Evolutionary conservation across 2,113 vertebrate species (phyloP).

Genomic region (Siphamia tubifer): DNA sequence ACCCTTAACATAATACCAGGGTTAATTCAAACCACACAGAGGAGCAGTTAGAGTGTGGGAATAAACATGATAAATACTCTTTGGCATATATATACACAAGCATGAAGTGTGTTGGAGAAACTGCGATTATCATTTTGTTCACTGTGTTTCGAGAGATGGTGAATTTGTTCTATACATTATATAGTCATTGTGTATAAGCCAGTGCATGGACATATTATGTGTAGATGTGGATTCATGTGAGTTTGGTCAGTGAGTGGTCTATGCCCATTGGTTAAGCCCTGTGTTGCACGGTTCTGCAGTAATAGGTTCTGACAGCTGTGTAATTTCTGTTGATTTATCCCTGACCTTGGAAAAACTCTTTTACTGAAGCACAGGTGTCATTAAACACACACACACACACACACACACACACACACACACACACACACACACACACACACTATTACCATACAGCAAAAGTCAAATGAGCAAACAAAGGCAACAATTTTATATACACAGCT

Average conservation of each 20-base stretch:
- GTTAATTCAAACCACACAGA: neutral
- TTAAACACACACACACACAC: slow-evolving; percentile 11
- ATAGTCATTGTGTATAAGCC: neutral
- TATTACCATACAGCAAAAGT: neutral
- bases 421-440: neutral
- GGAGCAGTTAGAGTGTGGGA: neutral
- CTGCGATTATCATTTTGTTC: too few relatives aligned
- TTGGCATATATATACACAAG: neutral
- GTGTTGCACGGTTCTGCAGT: slow-evolving; percentile 58
- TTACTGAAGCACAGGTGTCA: slow-evolving; percentile 56
- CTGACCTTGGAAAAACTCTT: slow-evolving; percentile 70
- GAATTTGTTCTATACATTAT: neutral
- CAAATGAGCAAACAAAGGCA: neutral
- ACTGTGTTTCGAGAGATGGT: neutral
- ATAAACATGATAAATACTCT: neutral
- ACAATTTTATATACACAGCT: neutral
- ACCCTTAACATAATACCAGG: too few relatives aligned
- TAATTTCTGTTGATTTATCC: slow-evolving; percentile 78
- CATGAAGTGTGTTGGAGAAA: neutral
- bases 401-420: neutral
- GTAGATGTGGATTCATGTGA: slow-evolving; percentile 9
- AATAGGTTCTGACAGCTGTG: slow-evolving; percentile 80
- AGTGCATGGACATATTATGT: neutral
- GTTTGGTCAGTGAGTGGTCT: slow-evolving; percentile 36
- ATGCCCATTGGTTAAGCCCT: slow-evolving; percentile 39